Evolutionary conservation across 1,140 invertebrate species (phyloP).

Genomic region (Metaphire vulgaris): DNA sequence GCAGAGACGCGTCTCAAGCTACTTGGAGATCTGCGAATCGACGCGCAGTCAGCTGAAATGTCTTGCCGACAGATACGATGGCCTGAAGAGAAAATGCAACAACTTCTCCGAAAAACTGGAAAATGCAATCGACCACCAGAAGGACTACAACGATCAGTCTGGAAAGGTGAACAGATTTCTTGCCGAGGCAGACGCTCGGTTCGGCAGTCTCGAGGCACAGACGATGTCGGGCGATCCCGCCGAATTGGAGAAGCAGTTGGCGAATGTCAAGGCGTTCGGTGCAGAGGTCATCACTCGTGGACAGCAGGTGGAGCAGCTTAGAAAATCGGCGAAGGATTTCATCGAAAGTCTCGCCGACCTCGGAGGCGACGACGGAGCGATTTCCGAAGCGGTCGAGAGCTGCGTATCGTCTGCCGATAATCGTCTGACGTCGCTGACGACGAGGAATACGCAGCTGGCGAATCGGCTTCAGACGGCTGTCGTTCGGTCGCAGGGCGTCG

Average conservation of each 20-base stretch:
- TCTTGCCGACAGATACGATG: slow-evolving; percentile 58
- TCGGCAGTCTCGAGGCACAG: slow-evolving; percentile 68
- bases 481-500: slow-evolving; percentile 86
- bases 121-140: slow-evolving; percentile 51
- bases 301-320: slow-evolving; percentile 67
- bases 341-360: slow-evolving; percentile 65
- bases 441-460: slow-evolving; percentile 60
- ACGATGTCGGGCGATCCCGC: slow-evolving; percentile 76
- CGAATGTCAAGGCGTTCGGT: slow-evolving; percentile 72
- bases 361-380: slow-evolving; percentile 66
- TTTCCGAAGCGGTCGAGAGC: slow-evolving; percentile 67
- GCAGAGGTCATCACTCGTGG: slow-evolving; percentile 79
- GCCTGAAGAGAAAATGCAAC: slow-evolving; percentile 57
- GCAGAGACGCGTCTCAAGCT: background rate
- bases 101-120: slow-evolving; percentile 65
- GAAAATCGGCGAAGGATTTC: slow-evolving; percentile 40
- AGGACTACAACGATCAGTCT: slow-evolving; percentile 73
- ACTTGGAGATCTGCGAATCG: background rate
- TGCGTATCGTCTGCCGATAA: slow-evolving; percentile 71
- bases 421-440: slow-evolving; percentile 63
- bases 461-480: slow-evolving; percentile 75
- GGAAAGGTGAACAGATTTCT: slow-evolving; percentile 78
- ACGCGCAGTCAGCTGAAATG: slow-evolving; percentile 40
- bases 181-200: slow-evolving; percentile 69
- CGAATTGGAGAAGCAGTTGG: slow-evolving; percentile 77